phyloP scores from a whole-genome alignment of 2,797 vertebrate species.

The Diplodus sargus region DNA sequence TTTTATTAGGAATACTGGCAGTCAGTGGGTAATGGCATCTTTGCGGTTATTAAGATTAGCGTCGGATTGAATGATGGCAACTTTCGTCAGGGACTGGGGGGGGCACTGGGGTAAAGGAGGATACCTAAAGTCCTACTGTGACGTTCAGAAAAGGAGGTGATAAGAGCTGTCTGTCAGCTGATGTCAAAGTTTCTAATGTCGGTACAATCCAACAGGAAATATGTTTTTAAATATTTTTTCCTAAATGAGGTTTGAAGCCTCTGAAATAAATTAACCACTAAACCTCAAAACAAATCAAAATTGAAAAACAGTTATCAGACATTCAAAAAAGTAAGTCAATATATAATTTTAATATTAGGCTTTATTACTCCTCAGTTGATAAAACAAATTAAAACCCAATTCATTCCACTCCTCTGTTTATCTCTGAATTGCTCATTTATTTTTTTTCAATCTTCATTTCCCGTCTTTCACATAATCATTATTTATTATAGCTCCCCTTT shows the following conservation, averaged over 20 bases:
- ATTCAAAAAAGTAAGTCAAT: neutral
- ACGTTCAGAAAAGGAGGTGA: neutral
- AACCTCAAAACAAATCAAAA: neutral
- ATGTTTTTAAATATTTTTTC: neutral
- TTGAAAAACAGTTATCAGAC: neutral
- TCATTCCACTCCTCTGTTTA: neutral
- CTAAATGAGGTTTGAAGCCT: neutral
- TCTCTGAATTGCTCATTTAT: neutral
- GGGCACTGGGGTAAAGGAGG: neutral
- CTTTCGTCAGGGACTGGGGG: neutral
- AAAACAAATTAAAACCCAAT: neutral
- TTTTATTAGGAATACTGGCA: slow-evolving; percentile 33
- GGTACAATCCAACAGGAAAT: neutral
- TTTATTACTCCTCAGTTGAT: neutral
- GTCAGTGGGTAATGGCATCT: slow-evolving; percentile 20
- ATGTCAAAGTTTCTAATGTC: slow-evolving; percentile 5
- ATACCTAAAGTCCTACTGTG: neutral
- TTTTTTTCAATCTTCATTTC: neutral
- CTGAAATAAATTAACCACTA: neutral
- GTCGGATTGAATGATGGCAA: neutral
- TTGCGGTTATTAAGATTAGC: slow-evolving; percentile 44
- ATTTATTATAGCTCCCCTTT: neutral
- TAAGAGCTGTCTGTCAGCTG: neutral
- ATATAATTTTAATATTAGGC: neutral
- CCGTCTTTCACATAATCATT: neutral